Percentiles rank a stretch among this genome's conserved stretches.
These are phyloP conservation scores for Lordiphosa stackelbergi DNA, from an alignment of 1,140 invertebrate genomes.

Conservation along the genomic window DNA sequence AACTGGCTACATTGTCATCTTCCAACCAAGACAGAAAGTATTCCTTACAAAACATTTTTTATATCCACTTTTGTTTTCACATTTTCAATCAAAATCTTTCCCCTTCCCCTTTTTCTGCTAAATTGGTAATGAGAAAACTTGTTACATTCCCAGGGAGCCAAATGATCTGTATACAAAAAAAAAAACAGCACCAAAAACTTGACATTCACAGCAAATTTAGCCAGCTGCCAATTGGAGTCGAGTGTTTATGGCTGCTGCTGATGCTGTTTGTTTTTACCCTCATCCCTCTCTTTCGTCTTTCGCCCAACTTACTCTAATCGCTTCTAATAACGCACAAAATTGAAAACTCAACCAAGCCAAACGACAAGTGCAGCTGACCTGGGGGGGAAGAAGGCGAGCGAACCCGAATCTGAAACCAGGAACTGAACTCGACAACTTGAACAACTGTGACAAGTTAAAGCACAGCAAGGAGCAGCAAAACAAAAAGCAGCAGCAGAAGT, in stretches of 20 bases:
- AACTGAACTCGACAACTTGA: slow-evolving; percentile 65
- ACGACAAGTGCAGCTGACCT: slow-evolving; percentile 64
- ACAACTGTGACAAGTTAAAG: slow-evolving; percentile 70
- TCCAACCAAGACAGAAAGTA: too few species aligned
- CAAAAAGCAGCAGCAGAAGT: neutral
- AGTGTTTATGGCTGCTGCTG: slow-evolving; percentile 51
- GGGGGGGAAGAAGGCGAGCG: slow-evolving; percentile 2
- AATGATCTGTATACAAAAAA: neutral
- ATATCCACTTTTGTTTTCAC: too few species aligned
- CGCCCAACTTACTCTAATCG: slow-evolving; percentile 57
- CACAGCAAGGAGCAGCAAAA: slow-evolving; percentile 42
- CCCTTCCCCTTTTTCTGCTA: too few species aligned
- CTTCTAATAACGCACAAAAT: slow-evolving; percentile 76
- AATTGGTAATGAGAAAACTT: neutral
- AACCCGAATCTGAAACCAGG: slow-evolving; percentile 9
- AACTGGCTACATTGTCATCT: too few species aligned
- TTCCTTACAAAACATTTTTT: too few species aligned
- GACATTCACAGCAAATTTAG: slow-evolving; percentile 45
- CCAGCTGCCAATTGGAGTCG: slow-evolving; percentile 51
- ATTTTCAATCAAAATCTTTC: too few species aligned
- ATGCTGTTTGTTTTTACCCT: slow-evolving; percentile 23
- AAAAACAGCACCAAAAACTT: slow-evolving; percentile 13
- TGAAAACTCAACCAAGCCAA: slow-evolving; percentile 61
- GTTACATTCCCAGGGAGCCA: neutral
- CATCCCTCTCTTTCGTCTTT: neutral